Conservation (phyloP, 2,113 vertebrate species). For the Hippocampus abdominalis region DNA sequence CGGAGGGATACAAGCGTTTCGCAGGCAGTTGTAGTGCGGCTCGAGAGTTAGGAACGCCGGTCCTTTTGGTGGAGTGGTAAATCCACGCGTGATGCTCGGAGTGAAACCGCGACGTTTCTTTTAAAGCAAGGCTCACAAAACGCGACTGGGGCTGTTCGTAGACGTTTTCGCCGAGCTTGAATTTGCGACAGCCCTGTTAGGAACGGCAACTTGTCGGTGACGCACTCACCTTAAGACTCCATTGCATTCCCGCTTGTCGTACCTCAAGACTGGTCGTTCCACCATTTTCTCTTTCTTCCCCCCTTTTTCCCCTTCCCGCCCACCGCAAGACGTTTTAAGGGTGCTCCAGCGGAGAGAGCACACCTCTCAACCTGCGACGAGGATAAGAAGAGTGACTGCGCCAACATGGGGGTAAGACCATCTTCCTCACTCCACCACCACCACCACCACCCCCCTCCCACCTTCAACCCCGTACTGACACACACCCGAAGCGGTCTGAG, state of each 20-base stretch:
- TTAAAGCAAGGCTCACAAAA: slow-evolving; percentile 26
- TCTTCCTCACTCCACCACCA: background rate
- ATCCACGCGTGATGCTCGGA: slow-evolving; percentile 70
- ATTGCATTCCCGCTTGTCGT: background rate
- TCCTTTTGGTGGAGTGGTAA: slow-evolving; percentile 67
- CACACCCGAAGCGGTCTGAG: slow-evolving; percentile 48
- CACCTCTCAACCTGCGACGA: slow-evolving; percentile 72
- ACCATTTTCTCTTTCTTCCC: slow-evolving; percentile 10
- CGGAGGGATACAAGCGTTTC: slow-evolving; percentile 60
- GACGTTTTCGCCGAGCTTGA: background rate
- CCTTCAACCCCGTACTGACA: slow-evolving; percentile 24
- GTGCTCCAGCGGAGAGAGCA: slow-evolving; percentile 19
- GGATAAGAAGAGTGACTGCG: slow-evolving; percentile 70
- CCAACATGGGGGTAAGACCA: slow-evolving; percentile 79
- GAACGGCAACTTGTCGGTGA: background rate
- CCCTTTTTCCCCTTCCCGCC: background rate
- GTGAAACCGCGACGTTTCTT: slow-evolving; percentile 66
- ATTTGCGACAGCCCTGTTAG: background rate
- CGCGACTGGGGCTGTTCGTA: too few relatives aligned
- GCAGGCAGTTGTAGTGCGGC: slow-evolving; percentile 54
- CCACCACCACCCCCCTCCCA: background rate
- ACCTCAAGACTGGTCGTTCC: background rate
- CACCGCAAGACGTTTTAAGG: background rate
- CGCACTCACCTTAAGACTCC: background rate
- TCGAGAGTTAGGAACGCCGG: slow-evolving; percentile 60